Conservation (phyloP, 1,140 invertebrate species). For the Gryllus bimaculatus region DNA sequence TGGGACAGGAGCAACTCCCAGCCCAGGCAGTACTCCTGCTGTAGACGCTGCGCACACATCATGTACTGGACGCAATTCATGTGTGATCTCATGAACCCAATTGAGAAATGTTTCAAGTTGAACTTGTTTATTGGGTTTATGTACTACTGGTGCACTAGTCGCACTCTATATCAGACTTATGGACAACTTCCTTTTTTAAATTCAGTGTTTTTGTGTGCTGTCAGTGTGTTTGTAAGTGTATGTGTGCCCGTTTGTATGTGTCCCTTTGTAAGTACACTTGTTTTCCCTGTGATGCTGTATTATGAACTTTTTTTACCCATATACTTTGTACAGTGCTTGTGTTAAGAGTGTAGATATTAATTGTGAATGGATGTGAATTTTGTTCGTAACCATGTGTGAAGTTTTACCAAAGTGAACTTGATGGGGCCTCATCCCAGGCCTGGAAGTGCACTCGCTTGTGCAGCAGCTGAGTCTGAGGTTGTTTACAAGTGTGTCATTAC, state of each 20-base stretch:
- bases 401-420: background rate
- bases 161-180: no score
- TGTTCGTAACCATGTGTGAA: background rate
- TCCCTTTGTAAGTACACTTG: background rate
- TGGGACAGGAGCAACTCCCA: slow-evolving; percentile 33
- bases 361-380: background rate
- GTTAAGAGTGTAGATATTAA: background rate
- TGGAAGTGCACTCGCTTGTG: background rate
- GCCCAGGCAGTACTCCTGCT: slow-evolving; percentile 36
- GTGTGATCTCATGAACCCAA: slow-evolving; percentile 30
- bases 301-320: background rate
- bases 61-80: slow-evolving; percentile 42
- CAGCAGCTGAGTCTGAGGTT: background rate
- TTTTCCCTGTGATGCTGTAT: background rate
- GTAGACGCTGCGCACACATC: slow-evolving; percentile 36
- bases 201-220: background rate
- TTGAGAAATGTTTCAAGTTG: background rate
- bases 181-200: background rate
- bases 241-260: background rate
- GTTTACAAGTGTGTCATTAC: background rate
- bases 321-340: background rate
- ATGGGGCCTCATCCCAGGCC: background rate
- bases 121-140: background rate
- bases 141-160: background rate
- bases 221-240: background rate